These are phyloP conservation scores for Protonemura montana DNA, from an alignment of 2,888 invertebrate genomes.

Conservation along the genomic window DNA sequence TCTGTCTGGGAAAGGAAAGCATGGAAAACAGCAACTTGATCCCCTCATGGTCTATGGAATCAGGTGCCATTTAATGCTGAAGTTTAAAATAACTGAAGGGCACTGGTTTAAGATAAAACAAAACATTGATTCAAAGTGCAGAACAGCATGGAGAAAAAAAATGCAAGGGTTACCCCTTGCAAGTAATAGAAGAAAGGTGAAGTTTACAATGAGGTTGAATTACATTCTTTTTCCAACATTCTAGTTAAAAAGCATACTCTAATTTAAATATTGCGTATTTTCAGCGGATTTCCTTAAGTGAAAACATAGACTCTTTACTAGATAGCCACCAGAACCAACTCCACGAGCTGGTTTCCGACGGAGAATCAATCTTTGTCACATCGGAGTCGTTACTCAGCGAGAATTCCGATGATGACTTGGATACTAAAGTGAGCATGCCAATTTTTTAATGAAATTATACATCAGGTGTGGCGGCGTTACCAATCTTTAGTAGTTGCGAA, in stretches of 20 bases:
- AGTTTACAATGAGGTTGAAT: not conserved
- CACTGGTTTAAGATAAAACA: constrained; percentile 64
- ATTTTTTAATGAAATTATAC: no score
- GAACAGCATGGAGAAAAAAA: constrained; percentile 59
- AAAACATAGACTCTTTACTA: not conserved
- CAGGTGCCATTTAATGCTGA: constrained; percentile 61
- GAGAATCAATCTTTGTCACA: constrained; percentile 48
- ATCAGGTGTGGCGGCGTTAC: no score
- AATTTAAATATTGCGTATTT: no score
- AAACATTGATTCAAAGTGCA: constrained; percentile 64
- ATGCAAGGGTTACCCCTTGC: constrained; percentile 48
- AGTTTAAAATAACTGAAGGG: constrained; percentile 61
- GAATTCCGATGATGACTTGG: constrained; percentile 46
- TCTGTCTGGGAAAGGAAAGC: constrained; percentile 63
- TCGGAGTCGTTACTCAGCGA: constrained; percentile 45
- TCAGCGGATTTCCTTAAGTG: not conserved
- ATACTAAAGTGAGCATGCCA: constrained; percentile 48
- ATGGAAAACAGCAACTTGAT: constrained; percentile 62
- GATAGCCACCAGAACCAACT: constrained; percentile 31
- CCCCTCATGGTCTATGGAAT: constrained; percentile 61
- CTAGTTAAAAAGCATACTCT: no score
- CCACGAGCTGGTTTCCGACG: constrained; percentile 47
- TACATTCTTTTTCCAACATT: no score
- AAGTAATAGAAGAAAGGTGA: constrained; percentile 37
- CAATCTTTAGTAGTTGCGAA: no score